Evolutionary conservation across 2,888 invertebrate species (phyloP).

Genomic region (Tholera decimalis): DNA sequence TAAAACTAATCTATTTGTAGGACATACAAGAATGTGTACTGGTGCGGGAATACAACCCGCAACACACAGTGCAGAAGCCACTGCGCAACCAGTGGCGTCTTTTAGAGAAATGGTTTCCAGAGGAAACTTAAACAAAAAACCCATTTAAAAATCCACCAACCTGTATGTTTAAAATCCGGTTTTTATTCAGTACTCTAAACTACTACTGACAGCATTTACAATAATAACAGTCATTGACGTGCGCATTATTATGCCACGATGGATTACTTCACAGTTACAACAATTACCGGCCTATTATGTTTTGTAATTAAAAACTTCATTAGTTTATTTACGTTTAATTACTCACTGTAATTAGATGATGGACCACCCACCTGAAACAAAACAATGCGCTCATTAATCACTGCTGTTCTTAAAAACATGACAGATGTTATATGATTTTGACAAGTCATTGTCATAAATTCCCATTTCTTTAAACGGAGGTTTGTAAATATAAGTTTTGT

Average conservation of each 20-base stretch:
- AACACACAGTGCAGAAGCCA: no score
- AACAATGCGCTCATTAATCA: constrained; percentile 57
- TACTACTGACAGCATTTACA: constrained; percentile 3
- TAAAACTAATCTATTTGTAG: no score
- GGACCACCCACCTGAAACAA: constrained; percentile 73
- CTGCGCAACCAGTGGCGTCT: no score
- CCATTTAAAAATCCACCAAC: no score
- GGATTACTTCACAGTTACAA: constrained; percentile 49
- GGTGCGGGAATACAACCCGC: no score
- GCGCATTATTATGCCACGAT: constrained; percentile 24
- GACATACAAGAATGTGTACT: no score
- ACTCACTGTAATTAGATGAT: constrained; percentile 47
- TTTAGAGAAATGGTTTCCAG: no score
- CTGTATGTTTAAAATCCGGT: no score
- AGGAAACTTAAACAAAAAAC: no score
- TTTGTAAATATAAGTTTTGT: no score
- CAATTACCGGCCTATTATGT: constrained; percentile 49
- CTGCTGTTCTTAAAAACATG: constrained; percentile 41
- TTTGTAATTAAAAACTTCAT: constrained; percentile 59
- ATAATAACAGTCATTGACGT: constrained; percentile 10
- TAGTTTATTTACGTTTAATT: constrained; percentile 48
- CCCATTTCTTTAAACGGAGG: neutral
- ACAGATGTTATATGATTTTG: constrained; percentile 40
- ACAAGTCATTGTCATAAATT: constrained; percentile 24
- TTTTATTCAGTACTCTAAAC: no score